Evolutionary conservation across 2,797 vertebrate genomes (phyloP), one percentile per base, ranked within the genome.

Genomic region (Mormyrus proboscirostris): DNA sequence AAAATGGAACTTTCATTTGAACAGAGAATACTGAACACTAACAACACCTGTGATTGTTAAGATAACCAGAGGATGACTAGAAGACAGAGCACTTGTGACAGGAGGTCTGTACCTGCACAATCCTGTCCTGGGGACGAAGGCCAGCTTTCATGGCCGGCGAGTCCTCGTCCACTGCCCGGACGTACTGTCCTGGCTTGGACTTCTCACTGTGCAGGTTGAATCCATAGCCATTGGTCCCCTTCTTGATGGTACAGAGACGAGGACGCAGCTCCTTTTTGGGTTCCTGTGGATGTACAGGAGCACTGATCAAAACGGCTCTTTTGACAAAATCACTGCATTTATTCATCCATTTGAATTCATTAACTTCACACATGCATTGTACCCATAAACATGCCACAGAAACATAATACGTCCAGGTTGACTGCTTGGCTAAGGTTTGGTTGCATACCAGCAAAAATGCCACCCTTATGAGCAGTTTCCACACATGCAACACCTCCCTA

Each of bases 121-220:
- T 96, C n/a, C 96, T 95, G 94, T 99, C 98, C 92, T 96, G 96
- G 29, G 97, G 93, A 51, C 86, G 94, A 90, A 99, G 97, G 5
- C 97, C 97, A 0, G 97, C 95, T 25, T 91, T 94, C 76, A 96
- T 92, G 0, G 97, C 98, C 0, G 97, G 96, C 0, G 97, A 98
- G 91, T 96, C 96, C 0, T 95, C 94, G 2, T 98, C 98, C 55
- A 99, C 97, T 0, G 97, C 97, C 69, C 97, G 94, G 95, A 98
- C 97, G 92, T 96, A 99, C 94, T 99, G 97, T 0, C 98, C 98
- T 0, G 96, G 97, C 87, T 95, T 95, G 47, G 96, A 93, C 92
- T 99, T 99, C 92, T 98, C 97, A 0, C 97, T 99, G 95, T 98
- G 98, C 92, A 99, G 95, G 95, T 98, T 99, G 95, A 98, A 99